Percentiles rank a stretch among this genome's conserved stretches.
phyloP scores from a whole-genome alignment of 1,140 invertebrate species.

The Ladona fulva region DNA sequence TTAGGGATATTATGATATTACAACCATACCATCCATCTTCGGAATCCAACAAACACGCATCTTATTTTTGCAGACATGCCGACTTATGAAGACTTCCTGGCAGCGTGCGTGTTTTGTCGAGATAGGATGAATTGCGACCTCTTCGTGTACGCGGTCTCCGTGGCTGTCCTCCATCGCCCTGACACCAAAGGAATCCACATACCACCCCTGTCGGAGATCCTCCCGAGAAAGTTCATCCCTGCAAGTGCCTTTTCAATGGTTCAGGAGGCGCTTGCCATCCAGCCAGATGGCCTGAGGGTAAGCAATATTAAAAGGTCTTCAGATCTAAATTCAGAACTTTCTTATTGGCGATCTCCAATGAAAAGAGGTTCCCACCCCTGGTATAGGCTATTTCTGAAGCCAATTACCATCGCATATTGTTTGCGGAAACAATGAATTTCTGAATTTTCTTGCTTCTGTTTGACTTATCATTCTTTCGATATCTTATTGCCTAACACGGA shows the following conservation, averaged over 20 bases:
- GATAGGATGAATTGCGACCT: conserved; percentile 35
- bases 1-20: too few relatives aligned
- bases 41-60: not conserved
- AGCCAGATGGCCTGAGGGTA: not conserved
- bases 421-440: too few relatives aligned
- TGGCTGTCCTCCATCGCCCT: conserved; percentile 32
- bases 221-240: conserved; percentile 26
- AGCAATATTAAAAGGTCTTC: too few relatives aligned
- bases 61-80: not conserved
- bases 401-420: too few relatives aligned
- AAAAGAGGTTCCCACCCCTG: too few relatives aligned
- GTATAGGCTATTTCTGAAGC: too few relatives aligned
- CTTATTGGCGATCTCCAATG: too few relatives aligned
- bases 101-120: conserved; percentile 29
- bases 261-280: not conserved
- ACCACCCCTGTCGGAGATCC: conserved; percentile 31
- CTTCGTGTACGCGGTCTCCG: conserved; percentile 35
- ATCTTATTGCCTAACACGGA: too few relatives aligned
- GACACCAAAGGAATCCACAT: conserved; percentile 27
- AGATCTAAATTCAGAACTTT: too few relatives aligned
- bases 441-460: too few relatives aligned
- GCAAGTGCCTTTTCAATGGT: conserved; percentile 17
- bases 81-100: not conserved
- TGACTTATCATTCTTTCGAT: too few relatives aligned
- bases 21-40: too few relatives aligned